A percentile compares a stretch with the other conserved stretches of the same genome.
phyloP scores from a whole-genome alignment of 2,888 invertebrate genomes.

The Hyalella azteca region DNA sequence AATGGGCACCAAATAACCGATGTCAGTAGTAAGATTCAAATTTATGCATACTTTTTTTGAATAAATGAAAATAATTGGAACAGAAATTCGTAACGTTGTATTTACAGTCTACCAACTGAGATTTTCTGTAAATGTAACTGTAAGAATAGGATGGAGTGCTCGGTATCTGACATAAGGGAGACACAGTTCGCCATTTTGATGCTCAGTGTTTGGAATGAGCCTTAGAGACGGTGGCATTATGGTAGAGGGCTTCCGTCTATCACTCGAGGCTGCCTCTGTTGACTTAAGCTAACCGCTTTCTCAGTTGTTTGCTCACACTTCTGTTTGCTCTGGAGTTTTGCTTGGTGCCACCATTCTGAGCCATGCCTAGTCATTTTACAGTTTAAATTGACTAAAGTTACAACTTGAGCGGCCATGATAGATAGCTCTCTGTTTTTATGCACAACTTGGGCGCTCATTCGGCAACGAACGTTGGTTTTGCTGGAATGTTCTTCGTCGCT shows the following conservation, averaged over 20 bases:
- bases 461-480: no score
- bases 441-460: neutral
- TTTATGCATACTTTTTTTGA: no score
- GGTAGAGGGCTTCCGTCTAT: neutral
- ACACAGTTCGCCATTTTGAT: conserved; percentile 4
- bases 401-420: neutral
- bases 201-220: neutral
- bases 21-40: no score
- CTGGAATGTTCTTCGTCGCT: no score
- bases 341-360: conserved; percentile 10
- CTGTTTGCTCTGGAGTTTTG: conserved; percentile 13
- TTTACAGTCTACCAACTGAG: no score
- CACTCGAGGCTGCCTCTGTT: conserved; percentile 3
- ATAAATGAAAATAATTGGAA: no score
- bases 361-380: conserved; percentile 21
- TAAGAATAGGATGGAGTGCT: no score
- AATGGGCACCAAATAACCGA: no score
- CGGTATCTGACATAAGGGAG: neutral
- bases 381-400: conserved; percentile 5
- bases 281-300: conserved; percentile 36
- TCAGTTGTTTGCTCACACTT: conserved; percentile 18
- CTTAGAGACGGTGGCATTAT: neutral
- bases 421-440: neutral
- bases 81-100: no score
- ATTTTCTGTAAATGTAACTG: no score